Conservation (phyloP, 92 coral and sea anemone species). For the Porites cylindrica region DNA sequence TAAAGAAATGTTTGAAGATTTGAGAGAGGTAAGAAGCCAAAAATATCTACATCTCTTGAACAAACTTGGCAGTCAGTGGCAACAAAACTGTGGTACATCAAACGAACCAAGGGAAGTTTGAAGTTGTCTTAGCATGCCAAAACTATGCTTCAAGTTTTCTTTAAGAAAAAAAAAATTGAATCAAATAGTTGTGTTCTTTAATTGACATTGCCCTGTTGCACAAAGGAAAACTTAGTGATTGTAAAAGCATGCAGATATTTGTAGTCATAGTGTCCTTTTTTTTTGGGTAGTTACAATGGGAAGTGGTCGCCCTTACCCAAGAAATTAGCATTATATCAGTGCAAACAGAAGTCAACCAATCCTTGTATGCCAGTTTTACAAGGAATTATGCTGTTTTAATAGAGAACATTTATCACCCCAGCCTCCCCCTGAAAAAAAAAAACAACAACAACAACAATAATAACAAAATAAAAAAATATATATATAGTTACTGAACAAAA, state of each 20-base stretch:
- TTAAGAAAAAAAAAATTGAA: background rate
- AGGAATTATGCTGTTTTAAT: background rate
- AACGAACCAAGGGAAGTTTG: no score
- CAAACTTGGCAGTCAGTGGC: no score
- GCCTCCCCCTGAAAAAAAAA: background rate
- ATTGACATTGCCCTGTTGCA: slow-evolving; percentile 9
- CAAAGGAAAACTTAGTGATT: slow-evolving; percentile 1
- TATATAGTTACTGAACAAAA: background rate
- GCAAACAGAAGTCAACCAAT: slow-evolving; percentile 10
- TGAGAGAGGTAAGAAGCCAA: slow-evolving; percentile 27
- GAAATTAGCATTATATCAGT: slow-evolving; percentile 12
- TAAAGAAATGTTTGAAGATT: slow-evolving; percentile 31
- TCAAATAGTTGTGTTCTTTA: slow-evolving; percentile 12
- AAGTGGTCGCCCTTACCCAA: slow-evolving; percentile 10
- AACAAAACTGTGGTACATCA: no score
- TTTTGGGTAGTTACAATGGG: slow-evolving; percentile 15
- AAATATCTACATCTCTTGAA: slow-evolving; percentile 11
- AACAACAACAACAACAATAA: background rate
- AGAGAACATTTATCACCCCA: slow-evolving; percentile 2
- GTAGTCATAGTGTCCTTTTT: background rate
- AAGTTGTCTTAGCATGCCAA: no score
- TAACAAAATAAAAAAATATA: no score
- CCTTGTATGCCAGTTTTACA: slow-evolving; percentile 3
- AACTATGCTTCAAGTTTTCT: no score
- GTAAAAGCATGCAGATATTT: slow-evolving; percentile 15